Conservation (phyloP, 2,113 vertebrate genomes). For the Salminus brasiliensis region DNA sequence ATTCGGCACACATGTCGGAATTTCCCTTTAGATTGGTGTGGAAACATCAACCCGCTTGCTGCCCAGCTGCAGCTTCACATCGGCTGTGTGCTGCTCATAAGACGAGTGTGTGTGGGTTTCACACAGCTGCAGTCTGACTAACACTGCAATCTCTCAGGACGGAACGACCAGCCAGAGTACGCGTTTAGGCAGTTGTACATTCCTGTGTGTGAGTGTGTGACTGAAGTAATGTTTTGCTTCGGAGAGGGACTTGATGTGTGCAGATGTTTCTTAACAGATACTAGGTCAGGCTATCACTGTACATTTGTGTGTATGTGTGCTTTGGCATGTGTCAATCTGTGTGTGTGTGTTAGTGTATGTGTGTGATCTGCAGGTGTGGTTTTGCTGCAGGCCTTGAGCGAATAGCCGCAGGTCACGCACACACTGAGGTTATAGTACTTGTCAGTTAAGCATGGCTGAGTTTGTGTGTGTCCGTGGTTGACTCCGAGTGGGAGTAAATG, state of each 20-base stretch:
- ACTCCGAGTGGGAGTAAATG: conserved; percentile 21
- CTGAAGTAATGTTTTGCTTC: conserved; percentile 10
- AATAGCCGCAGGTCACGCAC: conserved; percentile 32
- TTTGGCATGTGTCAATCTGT: neutral
- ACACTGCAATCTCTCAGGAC: conserved; percentile 40
- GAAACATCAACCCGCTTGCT: conserved; percentile 40
- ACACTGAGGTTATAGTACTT: conserved; percentile 35
- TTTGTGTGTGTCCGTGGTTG: conserved; percentile 14
- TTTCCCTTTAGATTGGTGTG: conserved; percentile 48
- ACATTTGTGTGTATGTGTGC: conserved; percentile 1
- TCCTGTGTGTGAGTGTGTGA: conserved; percentile 13
- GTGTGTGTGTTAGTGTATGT: neutral
- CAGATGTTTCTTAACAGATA: neutral
- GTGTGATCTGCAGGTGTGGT: conserved; percentile 46
- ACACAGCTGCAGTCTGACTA: conserved; percentile 47
- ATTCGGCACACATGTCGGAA: conserved; percentile 27
- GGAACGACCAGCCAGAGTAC: conserved; percentile 40
- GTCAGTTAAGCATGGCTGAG: conserved; percentile 40
- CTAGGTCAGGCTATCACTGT: neutral
- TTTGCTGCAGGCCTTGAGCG: conserved; percentile 6
- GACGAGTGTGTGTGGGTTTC: conserved; percentile 10
- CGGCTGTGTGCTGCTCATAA: conserved; percentile 29
- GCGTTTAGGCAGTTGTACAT: conserved; percentile 19
- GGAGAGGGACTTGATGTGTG: neutral
- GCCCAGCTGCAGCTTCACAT: conserved; percentile 37